Evolutionary conservation across 1,140 invertebrate species (phyloP), one percentile per base, ranked within the genome.

Genomic region (Ceratitis capitata): DNA sequence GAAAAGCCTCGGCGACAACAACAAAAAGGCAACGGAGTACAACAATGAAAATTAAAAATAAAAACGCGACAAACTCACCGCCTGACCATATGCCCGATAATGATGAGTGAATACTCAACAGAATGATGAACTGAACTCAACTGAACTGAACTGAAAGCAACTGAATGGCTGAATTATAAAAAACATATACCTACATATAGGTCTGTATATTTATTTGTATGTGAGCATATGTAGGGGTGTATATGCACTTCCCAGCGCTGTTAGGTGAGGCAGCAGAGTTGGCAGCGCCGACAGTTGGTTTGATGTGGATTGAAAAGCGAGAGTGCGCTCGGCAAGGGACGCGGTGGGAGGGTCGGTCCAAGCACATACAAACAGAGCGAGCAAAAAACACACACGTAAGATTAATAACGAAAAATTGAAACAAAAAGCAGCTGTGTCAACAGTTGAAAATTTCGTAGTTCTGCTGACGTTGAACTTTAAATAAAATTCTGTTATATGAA

Each of bases 41-140:
- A 42, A 69, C 2, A 74, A 39, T 32, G 16, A 6, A n/a, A n/a
- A n/a, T n/a, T 10, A 32, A 61, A 1, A 26, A 12, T 3, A 16
- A 61, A 29, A 61, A 32, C 4, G 23, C 19, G 23, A 2, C 61
- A 69, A n/a, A n/a, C n/a, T n/a, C 32, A 39, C 1, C 6, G 61
- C 61, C 61, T 69, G 69, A 78, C 69, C 39, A 69, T 19, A 16
- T n/a, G 64, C 35, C 39, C 39, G 69, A 78, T 78, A 78, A 78
- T 78, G 69, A 78, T 45, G 69, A 78, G 69, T 19, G 69, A 78
- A 78, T 42, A 78, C 69, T 78, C 69, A 78, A 42, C 69, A n/a
- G 69, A 78, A 78, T 78, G 69, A 78, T 78, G 69, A 78, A 78
- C 69, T 78, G 69, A 78, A 78, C 69, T 78, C 69, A 78, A 78